A percentile compares a stretch with the other conserved stretches of the same genome.
phyloP scores from a whole-genome alignment of 2,888 invertebrate species.

The Tipula confusa region DNA sequence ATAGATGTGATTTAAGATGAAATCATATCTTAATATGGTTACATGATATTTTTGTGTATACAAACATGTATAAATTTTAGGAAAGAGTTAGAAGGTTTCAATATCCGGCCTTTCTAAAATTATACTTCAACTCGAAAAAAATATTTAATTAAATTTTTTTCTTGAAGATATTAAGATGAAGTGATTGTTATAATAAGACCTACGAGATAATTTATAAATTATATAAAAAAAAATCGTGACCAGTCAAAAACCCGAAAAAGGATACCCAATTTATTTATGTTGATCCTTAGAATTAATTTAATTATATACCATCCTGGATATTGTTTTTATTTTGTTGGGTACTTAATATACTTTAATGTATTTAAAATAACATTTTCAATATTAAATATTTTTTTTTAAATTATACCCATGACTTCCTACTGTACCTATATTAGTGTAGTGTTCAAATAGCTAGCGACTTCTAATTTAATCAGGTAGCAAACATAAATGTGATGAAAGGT shows the following conservation, averaged over 20 bases:
- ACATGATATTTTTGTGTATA: not conserved
- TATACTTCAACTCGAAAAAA: not conserved
- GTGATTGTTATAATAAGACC: not conserved
- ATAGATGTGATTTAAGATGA: not conserved
- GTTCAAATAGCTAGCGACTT: not conserved
- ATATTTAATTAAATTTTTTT: not conserved
- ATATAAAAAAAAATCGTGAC: not conserved
- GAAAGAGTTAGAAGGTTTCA: not conserved
- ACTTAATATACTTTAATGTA: not conserved
- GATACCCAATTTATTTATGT: not conserved
- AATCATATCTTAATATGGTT: not conserved
- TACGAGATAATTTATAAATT: not conserved
- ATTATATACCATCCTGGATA: not conserved
- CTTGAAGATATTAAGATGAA: not conserved
- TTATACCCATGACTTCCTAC: not conserved
- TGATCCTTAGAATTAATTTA: slow-evolving; percentile 3
- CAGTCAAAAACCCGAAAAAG: not conserved
- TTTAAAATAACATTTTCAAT: too few relatives aligned
- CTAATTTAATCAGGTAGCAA: not conserved
- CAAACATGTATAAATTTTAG: not conserved
- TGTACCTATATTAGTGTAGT: not conserved
- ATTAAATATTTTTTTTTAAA: not conserved
- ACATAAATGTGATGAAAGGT: not conserved
- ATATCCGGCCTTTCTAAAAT: not conserved
- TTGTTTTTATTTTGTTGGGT: not conserved